Conservation (phyloP, 37 sponge, comb jelly and placozoan genomes). For the Eunapius fragilis region DNA sequence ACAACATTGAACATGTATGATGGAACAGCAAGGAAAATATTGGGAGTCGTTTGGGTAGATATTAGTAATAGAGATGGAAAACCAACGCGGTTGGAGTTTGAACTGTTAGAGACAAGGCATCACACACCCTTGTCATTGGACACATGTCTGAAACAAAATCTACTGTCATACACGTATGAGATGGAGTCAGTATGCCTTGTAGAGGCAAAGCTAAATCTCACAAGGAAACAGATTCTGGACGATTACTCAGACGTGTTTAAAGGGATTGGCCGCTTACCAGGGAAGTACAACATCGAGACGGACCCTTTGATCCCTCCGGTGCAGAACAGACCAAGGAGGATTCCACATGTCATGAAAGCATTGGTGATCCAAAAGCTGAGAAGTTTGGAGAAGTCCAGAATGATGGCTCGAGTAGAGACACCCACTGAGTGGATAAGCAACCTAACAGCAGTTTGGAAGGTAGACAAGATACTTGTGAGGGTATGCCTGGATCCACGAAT, state of each 20-base stretch:
- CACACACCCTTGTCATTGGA: neutral
- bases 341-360: conserved; percentile 22
- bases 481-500: conserved; percentile 54
- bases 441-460: conserved; percentile 25
- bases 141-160: neutral
- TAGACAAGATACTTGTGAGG: conserved; percentile 23
- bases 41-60: neutral
- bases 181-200: neutral
- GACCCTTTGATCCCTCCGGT: conserved; percentile 14
- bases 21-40: neutral
- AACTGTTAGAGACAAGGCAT: neutral
- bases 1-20: neutral
- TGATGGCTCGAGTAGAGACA: conserved; percentile 30
- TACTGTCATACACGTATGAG: neutral
- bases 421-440: conserved; percentile 54
- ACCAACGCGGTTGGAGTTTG: neutral
- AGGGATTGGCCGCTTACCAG: conserved; percentile 11
- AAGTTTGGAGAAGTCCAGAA: conserved; percentile 5
- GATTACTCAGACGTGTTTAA: conserved; percentile 4
- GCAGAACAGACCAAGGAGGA: conserved; percentile 16
- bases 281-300: conserved; percentile 9
- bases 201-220: neutral
- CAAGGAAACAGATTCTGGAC: conserved; percentile 1
- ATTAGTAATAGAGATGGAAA: neutral
- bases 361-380: conserved; percentile 1